These are phyloP conservation scores for Eupsittula cactorum DNA, from an alignment of 2,113 vertebrate species.

Conservation along the genomic window DNA sequence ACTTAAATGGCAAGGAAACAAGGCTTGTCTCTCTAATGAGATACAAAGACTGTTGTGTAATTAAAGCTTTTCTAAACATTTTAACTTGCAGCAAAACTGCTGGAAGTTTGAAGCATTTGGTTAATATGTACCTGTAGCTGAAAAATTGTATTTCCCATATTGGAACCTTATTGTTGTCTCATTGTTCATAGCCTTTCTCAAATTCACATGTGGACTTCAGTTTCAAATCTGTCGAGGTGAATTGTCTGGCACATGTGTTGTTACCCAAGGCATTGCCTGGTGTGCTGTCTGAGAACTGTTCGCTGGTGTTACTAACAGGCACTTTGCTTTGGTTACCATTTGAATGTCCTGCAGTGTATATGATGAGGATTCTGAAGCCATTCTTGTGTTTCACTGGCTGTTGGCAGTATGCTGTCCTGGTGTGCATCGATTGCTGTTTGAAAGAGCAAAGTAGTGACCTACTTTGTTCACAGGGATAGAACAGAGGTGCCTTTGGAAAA, in stretches of 20 bases:
- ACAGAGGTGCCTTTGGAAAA: neutral
- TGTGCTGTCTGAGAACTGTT: neutral
- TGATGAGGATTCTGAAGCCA: neutral
- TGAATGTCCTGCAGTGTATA: neutral
- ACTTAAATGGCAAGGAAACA: neutral
- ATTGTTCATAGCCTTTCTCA: neutral
- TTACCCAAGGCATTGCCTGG: neutral
- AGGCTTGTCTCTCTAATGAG: neutral
- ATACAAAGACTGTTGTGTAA: fast-evolving
- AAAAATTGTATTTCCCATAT: neutral
- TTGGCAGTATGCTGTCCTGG: neutral
- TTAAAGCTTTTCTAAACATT: neutral
- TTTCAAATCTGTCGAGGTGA: neutral
- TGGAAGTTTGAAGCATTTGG: neutral
- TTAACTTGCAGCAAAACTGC: neutral
- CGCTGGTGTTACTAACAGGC: neutral
- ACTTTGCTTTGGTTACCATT: neutral
- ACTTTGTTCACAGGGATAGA: neutral
- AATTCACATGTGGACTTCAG: neutral
- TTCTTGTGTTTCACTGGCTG: neutral
- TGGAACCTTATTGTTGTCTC: neutral
- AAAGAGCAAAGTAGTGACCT: neutral
- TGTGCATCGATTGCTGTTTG: neutral
- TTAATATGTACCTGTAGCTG: neutral
- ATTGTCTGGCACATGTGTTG: neutral